Conservation (phyloP, 2,113 vertebrate genomes). For the Psophia crepitans region DNA sequence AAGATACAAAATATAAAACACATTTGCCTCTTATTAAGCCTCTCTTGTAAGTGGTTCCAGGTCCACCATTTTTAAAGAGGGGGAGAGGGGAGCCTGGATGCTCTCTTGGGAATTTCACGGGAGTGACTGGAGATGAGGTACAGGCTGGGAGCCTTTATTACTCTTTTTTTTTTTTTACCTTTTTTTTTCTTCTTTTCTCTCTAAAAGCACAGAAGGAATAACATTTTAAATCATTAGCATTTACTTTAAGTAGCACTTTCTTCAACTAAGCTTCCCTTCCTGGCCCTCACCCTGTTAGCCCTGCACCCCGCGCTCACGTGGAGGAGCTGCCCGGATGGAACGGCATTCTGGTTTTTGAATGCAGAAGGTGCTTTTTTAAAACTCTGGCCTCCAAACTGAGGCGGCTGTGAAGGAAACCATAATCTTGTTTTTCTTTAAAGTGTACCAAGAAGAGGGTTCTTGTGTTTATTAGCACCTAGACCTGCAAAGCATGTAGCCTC, state of each 20-base stretch:
- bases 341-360: neutral
- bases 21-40: conserved; percentile 83
- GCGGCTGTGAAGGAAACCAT: neutral
- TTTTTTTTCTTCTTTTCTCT: conserved; percentile 24
- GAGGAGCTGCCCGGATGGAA: conserved; percentile 29
- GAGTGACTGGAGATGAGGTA: conserved; percentile 81
- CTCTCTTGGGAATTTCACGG: conserved; percentile 67
- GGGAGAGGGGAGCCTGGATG: conserved; percentile 68
- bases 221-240: conserved; percentile 79
- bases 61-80: conserved; percentile 78
- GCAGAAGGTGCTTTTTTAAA: conserved; percentile 40
- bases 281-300: conserved; percentile 16
- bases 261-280: conserved; percentile 57
- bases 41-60: conserved; percentile 81
- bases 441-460: neutral
- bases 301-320: neutral
- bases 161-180: neutral
- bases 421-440: conserved; percentile 22
- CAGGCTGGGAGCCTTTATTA: conserved; percentile 78
- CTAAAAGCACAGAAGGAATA: conserved; percentile 80
- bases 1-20: conserved; percentile 84
- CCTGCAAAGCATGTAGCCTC: neutral
- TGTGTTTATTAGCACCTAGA: conserved; percentile 15
- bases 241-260: conserved; percentile 74
- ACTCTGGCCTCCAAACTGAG: neutral